A percentile compares a stretch with the other conserved stretches of the same genome.
These are phyloP conservation scores for Pissodes strobi DNA, from an alignment of 1,140 invertebrate genomes.

Conservation along the genomic window DNA sequence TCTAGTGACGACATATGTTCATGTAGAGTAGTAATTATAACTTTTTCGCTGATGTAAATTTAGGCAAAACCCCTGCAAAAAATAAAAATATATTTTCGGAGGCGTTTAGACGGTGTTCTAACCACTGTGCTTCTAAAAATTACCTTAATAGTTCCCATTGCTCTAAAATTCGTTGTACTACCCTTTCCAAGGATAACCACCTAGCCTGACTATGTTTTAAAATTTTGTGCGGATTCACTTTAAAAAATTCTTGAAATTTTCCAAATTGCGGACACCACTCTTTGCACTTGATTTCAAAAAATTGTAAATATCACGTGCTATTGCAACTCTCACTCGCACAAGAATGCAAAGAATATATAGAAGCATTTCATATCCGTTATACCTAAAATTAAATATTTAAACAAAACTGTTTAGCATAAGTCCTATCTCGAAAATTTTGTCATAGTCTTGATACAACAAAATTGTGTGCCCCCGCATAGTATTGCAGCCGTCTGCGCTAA, in stretches of 20 bases:
- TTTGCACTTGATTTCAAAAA: constrained; percentile 52
- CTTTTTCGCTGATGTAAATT: no score
- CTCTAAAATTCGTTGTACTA: no score
- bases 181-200: constrained; percentile 23
- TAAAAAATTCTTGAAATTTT: constrained; percentile 24
- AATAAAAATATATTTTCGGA: no score
- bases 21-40: no score
- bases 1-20: no score
- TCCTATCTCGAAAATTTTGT: constrained; percentile 39
- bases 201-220: constrained; percentile 26
- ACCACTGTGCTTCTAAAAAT: no score
- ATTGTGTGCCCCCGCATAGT: constrained; percentile 50
- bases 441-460: constrained; percentile 47
- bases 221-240: constrained; percentile 25
- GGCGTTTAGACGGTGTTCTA: no score
- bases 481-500: constrained; percentile 51
- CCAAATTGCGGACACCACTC: constrained; percentile 41
- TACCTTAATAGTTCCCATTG: no score
- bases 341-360: constrained; percentile 52
- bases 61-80: no score
- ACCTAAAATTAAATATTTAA: no score
- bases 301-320: constrained; percentile 46
- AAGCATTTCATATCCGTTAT: constrained; percentile 54
- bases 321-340: constrained; percentile 52
- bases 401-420: no score